These are phyloP conservation scores for Phataginus tricuspis DNA, from an alignment of 2,797 vertebrate genomes.

Conservation along the genomic window DNA sequence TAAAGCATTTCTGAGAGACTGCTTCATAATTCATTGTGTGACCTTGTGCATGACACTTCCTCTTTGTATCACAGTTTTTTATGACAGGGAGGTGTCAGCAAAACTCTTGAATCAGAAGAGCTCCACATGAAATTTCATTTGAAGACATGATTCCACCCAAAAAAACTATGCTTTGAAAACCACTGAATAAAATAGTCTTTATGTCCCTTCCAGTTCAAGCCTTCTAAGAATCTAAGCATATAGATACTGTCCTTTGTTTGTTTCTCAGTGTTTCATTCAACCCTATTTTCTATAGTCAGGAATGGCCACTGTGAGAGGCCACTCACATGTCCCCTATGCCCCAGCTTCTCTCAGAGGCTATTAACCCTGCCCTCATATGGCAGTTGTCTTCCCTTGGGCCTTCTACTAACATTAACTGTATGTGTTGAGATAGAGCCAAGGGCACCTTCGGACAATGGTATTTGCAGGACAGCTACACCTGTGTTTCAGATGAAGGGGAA, in stretches of 20 bases:
- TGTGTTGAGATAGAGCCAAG: background rate
- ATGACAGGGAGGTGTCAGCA: background rate
- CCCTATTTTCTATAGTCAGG: background rate
- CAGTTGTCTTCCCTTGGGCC: background rate
- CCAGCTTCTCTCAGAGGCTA: background rate
- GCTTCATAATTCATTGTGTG: constrained; percentile 52
- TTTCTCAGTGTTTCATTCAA: background rate
- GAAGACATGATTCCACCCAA: background rate
- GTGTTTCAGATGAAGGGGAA: background rate
- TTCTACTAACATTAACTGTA: background rate
- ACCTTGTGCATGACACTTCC: constrained; percentile 43
- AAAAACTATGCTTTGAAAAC: constrained; percentile 4
- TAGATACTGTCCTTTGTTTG: background rate
- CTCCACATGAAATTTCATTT: constrained; percentile 21
- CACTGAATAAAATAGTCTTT: constrained; percentile 21
- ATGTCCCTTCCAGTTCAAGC: constrained; percentile 22
- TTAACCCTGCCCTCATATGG: background rate
- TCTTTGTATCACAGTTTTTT: constrained; percentile 47
- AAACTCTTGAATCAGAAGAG: constrained; percentile 33
- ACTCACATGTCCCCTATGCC: background rate
- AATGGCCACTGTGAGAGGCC: background rate
- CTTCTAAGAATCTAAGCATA: constrained; percentile 25
- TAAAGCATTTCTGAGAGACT: constrained; percentile 31
- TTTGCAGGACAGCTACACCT: background rate
- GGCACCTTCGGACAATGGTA: background rate